Evolutionary conservation across 2,888 invertebrate genomes (phyloP), one percentile per base, ranked within the genome.

Genomic region (Oscheius sp.): DNA sequence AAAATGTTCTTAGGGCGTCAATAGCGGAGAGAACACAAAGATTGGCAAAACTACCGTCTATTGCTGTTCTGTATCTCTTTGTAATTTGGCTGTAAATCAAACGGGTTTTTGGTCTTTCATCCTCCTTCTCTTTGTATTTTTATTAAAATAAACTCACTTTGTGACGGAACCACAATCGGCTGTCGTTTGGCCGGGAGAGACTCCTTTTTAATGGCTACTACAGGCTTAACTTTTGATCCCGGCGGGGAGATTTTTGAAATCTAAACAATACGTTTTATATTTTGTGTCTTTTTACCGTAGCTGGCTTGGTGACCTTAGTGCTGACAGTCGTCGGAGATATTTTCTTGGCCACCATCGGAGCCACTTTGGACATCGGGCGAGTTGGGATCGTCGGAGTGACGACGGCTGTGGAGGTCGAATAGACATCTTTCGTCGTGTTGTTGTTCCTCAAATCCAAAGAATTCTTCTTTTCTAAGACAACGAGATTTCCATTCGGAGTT

Each of bases 281-380:
- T 46, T 31, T 8, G 20, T 46, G 3, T 8, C 2, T 25, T 46
- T 15, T 6, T 33, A 33, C 64, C 17, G 34, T 31, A 17, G 50
- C 45, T 29, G 64, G 64, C 33, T 34, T 48, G 15, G 50, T 29
- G 12, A 25, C 12, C 34, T 64, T 64, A 17, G n/a, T 34, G 23
- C 10, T 12, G 23, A 31, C 50, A 5, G 64, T 37, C 31, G 64
- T 52, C 20, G 48, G n/a, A 20, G 48, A 10, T 23, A 12, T 50
- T 27, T 64, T 64, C 48, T 15, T 53, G 15, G 55, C 25, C 17
- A 68, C 34, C 33, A 68, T 42, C 15, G 68, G 68, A 25, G 68
- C 68, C 8, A 68, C 68, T 61, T 68, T 68, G 17, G 68, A 68
- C 50, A 68, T 61, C n/a, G 68, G 68, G 27, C 37, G 42, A 4